phyloP scores from a whole-genome alignment of 2,888 invertebrate species.

The Blomia tropicalis region DNA sequence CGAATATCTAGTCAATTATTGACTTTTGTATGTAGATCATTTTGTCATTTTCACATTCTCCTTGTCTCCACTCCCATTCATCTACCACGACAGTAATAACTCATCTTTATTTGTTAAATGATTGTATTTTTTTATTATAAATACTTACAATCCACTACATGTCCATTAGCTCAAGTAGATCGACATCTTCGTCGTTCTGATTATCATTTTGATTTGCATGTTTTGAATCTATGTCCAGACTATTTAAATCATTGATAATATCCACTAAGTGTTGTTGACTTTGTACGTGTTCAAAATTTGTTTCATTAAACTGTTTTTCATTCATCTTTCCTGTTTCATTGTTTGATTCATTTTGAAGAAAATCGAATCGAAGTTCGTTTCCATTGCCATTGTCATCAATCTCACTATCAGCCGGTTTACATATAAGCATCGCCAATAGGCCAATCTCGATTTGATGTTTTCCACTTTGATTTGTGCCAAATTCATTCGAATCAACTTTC shows the following conservation, averaged over 20 bases:
- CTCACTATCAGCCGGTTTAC: background rate
- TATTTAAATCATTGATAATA: conserved; percentile 20
- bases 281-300: conserved; percentile 1
- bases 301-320: conserved; percentile 9
- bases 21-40: too few species aligned
- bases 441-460: conserved; percentile 18
- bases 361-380: background rate
- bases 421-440: conserved; percentile 20
- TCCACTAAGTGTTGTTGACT: conserved; percentile 16
- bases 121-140: too few species aligned
- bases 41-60: too few species aligned
- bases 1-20: too few species aligned
- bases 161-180: conserved; percentile 5
- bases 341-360: background rate
- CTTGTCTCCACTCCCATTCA: too few species aligned
- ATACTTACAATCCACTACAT: background rate
- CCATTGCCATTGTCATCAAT: background rate
- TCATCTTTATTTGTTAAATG: too few species aligned
- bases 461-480: background rate
- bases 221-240: background rate
- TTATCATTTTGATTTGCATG: background rate
- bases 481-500: background rate
- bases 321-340: background rate
- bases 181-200: background rate
- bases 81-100: too few species aligned